phyloP scores from a whole-genome alignment of 2,113 vertebrate genomes.

The Buteo buteo region DNA sequence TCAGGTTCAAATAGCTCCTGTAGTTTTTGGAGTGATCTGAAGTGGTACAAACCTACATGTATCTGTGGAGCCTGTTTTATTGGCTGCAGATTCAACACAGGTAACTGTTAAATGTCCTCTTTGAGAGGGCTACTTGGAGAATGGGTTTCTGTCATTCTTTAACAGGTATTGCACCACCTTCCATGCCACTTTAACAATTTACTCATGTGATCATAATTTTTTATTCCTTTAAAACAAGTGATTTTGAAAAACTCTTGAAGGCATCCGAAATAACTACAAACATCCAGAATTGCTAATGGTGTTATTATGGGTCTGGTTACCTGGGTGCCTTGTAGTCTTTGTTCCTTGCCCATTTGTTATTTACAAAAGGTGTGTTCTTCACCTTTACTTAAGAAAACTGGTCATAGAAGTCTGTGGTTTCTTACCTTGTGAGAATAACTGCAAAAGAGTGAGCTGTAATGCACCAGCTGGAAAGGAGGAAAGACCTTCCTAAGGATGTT shows the following conservation, averaged over 20 bases:
- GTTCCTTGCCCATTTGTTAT: background rate
- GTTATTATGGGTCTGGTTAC: background rate
- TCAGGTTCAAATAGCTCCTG: background rate
- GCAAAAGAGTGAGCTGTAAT: background rate
- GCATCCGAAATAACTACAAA: background rate
- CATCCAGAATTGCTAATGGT: background rate
- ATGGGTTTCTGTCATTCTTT: background rate
- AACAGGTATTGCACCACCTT: background rate
- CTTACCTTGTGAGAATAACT: background rate
- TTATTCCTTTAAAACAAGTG: background rate
- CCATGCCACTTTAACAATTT: background rate
- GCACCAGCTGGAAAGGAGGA: background rate
- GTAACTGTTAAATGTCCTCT: background rate
- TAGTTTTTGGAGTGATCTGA: background rate
- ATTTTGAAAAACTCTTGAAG: background rate
- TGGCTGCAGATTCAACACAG: background rate
- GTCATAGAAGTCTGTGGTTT: background rate
- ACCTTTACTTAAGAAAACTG: background rate
- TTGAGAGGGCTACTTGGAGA: background rate
- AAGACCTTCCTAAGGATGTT: background rate
- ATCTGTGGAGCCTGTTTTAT: background rate
- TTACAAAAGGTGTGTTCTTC: background rate
- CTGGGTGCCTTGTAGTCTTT: background rate
- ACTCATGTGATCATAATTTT: background rate
- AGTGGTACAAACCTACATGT: background rate